Percentiles rank a stretch among this genome's conserved stretches.
Evolutionary conservation across 2,888 invertebrate species (phyloP).

Genomic region (Yponomeuta cagnagella): DNA sequence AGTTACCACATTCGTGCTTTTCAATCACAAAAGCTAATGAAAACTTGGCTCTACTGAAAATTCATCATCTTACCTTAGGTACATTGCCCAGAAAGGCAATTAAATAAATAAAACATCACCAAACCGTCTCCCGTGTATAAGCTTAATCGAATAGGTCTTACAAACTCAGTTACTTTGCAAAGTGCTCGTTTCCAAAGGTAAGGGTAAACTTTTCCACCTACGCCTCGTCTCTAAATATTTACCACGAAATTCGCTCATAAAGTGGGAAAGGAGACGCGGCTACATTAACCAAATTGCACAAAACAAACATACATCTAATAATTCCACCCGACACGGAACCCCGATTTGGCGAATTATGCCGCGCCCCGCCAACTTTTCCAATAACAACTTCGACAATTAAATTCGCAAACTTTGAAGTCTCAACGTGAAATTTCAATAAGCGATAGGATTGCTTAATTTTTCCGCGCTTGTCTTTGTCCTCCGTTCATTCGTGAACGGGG

Average conservation of each 20-base stretch:
- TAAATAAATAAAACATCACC: neutral
- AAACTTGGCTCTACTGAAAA: neutral
- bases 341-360: slow-evolving; percentile 55
- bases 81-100: neutral
- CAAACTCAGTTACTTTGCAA: slow-evolving; percentile 8
- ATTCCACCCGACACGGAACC: slow-evolving; percentile 50
- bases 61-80: neutral
- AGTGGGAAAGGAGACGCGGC: slow-evolving; percentile 19
- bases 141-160: slow-evolving; percentile 5
- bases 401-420: slow-evolving; percentile 55
- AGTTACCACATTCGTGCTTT: too few relatives aligned
- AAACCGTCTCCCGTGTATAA: neutral
- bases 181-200: slow-evolving; percentile 4
- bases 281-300: slow-evolving; percentile 63
- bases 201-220: slow-evolving; percentile 6
- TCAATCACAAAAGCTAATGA: too few relatives aligned
- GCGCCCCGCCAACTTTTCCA: slow-evolving; percentile 67
- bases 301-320: slow-evolving; percentile 68
- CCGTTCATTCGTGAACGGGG: slow-evolving; percentile 23
- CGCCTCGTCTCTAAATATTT: slow-evolving; percentile 8
- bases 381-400: slow-evolving; percentile 72
- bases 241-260: slow-evolving; percentile 8
- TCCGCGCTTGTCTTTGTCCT: slow-evolving; percentile 24
- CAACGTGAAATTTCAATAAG: slow-evolving; percentile 65
- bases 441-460: slow-evolving; percentile 43